phyloP scores from a whole-genome alignment of 2,113 vertebrate species.

The Sebastes schlegelii region DNA sequence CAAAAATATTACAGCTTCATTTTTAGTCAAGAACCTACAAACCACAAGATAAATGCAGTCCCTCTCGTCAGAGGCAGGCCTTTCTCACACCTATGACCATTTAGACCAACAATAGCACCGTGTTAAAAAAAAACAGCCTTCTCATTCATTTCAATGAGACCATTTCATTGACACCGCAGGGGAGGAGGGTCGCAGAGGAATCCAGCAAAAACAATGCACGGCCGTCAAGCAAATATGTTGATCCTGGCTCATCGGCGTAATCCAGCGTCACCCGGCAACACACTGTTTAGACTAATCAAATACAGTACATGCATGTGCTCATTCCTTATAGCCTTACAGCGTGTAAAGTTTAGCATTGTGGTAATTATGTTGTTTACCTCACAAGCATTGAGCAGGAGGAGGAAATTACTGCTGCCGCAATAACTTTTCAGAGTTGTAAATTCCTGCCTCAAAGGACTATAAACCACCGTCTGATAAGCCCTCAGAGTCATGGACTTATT shows the following conservation, averaged over 20 bases:
- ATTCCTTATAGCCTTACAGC: background rate
- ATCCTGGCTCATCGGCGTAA: conserved; percentile 24
- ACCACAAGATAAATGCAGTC: conserved; percentile 41
- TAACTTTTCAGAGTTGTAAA: conserved; percentile 16
- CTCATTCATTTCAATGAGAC: conserved; percentile 60
- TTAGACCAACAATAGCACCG: conserved; percentile 67
- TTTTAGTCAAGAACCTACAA: conserved; percentile 50
- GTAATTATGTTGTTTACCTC: conserved; percentile 18
- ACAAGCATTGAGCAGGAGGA: background rate
- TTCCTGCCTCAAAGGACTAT: background rate
- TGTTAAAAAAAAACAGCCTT: conserved; percentile 35
- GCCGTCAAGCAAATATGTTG: conserved; percentile 12
- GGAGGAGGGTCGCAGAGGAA: conserved; percentile 7
- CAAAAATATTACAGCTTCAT: conserved; percentile 1
- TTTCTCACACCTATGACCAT: conserved; percentile 43
- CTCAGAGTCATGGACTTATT: conserved; percentile 4
- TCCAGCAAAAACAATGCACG: conserved; percentile 5
- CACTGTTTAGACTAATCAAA: conserved; percentile 28
- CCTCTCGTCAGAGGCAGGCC: conserved; percentile 30
- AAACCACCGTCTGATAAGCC: conserved; percentile 3
- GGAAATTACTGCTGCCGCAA: background rate
- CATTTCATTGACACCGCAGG: conserved; percentile 47
- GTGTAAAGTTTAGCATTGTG: background rate
- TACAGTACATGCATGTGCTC: conserved; percentile 16
- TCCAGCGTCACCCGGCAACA: conserved; percentile 26